A percentile compares a stretch with the other conserved stretches of the same genome.
Conservation (phyloP, 1,140 invertebrate genomes). For the Trichomalopsis sarcophagae region DNA sequence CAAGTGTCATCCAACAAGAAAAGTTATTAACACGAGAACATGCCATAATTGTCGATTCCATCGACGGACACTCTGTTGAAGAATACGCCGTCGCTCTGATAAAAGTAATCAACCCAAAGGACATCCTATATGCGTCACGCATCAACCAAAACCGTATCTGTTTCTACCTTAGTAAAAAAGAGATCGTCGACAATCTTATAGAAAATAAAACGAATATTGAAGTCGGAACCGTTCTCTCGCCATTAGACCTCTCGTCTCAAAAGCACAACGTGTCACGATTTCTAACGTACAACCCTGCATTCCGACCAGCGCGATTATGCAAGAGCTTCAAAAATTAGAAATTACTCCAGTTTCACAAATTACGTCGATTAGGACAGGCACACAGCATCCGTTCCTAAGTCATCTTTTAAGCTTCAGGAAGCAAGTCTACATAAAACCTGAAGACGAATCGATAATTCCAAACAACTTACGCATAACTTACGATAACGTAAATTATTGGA, state of each 20-base stretch:
- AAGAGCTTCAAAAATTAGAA: conserved; percentile 2
- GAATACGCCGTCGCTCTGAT: conserved; percentile 40
- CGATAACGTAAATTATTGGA: conserved; percentile 22
- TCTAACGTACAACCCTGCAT: conserved; percentile 34
- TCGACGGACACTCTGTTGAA: conserved; percentile 25
- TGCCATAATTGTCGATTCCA: conserved; percentile 41
- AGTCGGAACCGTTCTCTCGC: neutral
- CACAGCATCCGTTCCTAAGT: neutral
- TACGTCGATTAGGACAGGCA: conserved; percentile 7
- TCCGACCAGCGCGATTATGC: too few relatives aligned
- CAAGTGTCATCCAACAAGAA: neutral
- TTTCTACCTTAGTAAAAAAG: conserved; percentile 41
- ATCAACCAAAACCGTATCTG: conserved; percentile 48
- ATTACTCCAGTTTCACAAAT: conserved; percentile 5
- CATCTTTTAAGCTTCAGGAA: conserved; percentile 32
- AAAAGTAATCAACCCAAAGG: conserved; percentile 30
- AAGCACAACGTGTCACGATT: conserved; percentile 16
- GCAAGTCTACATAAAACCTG: conserved; percentile 7
- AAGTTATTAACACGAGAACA: neutral
- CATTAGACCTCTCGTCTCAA: conserved; percentile 35
- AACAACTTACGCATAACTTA: neutral
- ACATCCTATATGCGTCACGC: conserved; percentile 42
- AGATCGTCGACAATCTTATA: conserved; percentile 29
- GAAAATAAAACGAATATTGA: conserved; percentile 39
- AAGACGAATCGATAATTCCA: conserved; percentile 35